Evolutionary conservation across 2,797 vertebrate genomes (phyloP), one percentile per base, ranked within the genome.

Genomic region (Anas capensis): DNA sequence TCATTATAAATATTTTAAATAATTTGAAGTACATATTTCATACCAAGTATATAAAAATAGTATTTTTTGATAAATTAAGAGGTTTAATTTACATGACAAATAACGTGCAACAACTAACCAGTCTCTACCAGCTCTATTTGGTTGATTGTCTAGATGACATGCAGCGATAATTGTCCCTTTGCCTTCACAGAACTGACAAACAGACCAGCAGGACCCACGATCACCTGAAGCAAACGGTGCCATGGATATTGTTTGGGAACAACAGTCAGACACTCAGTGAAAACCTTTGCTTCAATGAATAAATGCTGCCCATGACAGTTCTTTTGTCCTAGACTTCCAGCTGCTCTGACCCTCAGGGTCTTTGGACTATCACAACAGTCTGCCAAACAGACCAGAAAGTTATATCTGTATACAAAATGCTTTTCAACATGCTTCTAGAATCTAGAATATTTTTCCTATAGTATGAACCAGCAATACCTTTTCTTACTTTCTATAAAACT

Each of bases 41-140:
- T 98, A 98, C 84, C 97, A 98, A 98, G 97, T 96, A 97, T 98
- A 98, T 97, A 98, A 98, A 98, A 98, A 98, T 98, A 98, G 97
- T 93, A 92, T 98, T 97, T 97, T 97, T 96, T 96, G 97, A 97
- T 98, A 98, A 98, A 98, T 98, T 97, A 98, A 97, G 97, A 97
- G 85, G 84, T 97, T 98, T 98, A 92, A 97, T 98, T 98, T 98
- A 98, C 98, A 98, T 98, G 97, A 98, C 98, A 97, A 98, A 97
- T 96, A 97, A 97, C 98, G 97, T 98, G 98, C 98, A 97, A 97
- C 93, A 95, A 96, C 97, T 98, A 98, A 97, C 95, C 96, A 96
- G 92, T 97, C 96, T 98, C 97, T 98, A 98, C 96, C 97, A 97
- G 95, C 93, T 98, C 97, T 98, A 96, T 97, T 96, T 97, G 96